Conservation (phyloP, 2,113 vertebrate genomes). For the Cranoglanis bouderius region DNA sequence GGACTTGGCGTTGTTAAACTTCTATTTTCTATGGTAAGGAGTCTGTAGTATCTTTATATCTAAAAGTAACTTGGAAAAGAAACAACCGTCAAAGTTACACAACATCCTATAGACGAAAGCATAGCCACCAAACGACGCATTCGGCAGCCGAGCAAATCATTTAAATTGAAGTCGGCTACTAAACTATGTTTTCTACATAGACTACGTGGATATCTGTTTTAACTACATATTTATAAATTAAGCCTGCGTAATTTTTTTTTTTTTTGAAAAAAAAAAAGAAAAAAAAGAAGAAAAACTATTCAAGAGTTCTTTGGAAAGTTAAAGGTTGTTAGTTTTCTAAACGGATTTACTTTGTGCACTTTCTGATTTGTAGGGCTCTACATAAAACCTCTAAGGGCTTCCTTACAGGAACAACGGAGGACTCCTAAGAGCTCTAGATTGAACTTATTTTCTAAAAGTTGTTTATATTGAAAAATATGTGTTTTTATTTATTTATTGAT, state of each 20-base stretch:
- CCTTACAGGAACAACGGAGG: neutral
- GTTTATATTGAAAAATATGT: neutral
- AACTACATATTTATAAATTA: neutral
- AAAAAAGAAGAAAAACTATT: neutral
- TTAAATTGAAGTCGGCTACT: slow-evolving; percentile 10
- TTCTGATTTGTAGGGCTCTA: neutral
- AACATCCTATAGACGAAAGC: neutral
- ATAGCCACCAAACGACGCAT: neutral
- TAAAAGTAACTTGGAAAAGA: neutral
- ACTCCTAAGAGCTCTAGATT: neutral
- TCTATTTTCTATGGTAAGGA: neutral
- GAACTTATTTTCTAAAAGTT: neutral
- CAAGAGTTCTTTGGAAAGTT: neutral
- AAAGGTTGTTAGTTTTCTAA: neutral
- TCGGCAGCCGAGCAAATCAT: slow-evolving; percentile 4
- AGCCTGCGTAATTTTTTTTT: neutral
- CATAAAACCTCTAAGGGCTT: neutral
- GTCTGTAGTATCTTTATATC: neutral
- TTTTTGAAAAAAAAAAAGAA: neutral
- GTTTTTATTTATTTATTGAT: neutral
- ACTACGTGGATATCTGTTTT: slow-evolving; percentile 39
- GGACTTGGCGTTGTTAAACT: slow-evolving; percentile 54
- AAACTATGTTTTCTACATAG: neutral
- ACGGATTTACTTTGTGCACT: neutral
- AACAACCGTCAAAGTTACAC: neutral